Conservation (phyloP, 2,113 vertebrate genomes). For the Chlorodrepanis virens region DNA sequence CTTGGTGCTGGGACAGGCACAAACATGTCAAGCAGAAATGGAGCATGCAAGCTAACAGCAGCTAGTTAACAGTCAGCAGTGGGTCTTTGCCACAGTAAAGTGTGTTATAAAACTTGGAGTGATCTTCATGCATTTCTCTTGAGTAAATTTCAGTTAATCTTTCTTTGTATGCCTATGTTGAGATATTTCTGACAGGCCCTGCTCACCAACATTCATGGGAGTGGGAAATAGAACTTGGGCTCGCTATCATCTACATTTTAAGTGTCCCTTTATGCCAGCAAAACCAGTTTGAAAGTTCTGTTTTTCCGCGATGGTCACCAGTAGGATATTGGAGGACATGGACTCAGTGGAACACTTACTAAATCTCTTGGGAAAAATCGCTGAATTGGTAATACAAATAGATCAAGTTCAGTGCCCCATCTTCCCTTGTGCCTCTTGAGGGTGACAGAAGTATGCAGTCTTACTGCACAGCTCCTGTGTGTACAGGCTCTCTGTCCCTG, state of each 20-base stretch:
- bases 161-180: background rate
- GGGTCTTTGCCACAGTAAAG: background rate
- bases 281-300: background rate
- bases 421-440: background rate
- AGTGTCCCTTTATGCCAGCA: background rate
- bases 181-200: background rate
- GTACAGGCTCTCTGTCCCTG: background rate
- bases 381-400: background rate
- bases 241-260: background rate
- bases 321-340: background rate
- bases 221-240: background rate
- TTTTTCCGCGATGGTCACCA: background rate
- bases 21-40: background rate
- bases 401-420: background rate
- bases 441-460: background rate
- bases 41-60: background rate
- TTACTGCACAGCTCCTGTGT: background rate
- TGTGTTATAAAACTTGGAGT: background rate
- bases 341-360: background rate
- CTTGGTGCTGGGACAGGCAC: background rate
- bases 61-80: background rate
- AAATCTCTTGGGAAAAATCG: background rate
- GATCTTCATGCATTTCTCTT: background rate
- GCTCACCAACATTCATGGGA: accelerated
- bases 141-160: background rate